Base-by-base conservation (phyloP, 2,113 vertebrate genomes). In the Callionymus lyra region DNA sequence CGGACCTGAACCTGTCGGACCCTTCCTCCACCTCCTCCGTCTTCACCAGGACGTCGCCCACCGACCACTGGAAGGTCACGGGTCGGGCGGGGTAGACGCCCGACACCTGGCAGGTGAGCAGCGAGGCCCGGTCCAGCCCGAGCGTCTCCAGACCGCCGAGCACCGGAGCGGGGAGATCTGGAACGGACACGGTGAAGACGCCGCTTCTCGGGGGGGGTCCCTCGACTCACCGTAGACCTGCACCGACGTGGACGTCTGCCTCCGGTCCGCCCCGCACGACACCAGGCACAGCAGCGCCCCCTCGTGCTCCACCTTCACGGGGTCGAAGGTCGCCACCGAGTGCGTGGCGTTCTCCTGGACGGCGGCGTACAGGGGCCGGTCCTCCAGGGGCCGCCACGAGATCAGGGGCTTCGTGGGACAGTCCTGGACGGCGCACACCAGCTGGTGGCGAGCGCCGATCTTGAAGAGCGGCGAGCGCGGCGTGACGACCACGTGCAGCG, bases 81-180 rank as follows among this genome's bases (percentile, higher is more conserved):
- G 13, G 13, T 34, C 72, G 63, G 0, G 53, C 1, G 0, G 83
- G 80, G 50, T 72, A 66, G 2, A 74, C 6, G 1, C 54, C 45
- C 1, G 34, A 37, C 10, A 82, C 74, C 17, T 34, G 12, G 31
- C 85, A 87, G 43, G 43, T 67, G 38, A 86, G 51, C 0, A 4
- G 33, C 2, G 44, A 65, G 34, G 50, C 47, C 41, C 32, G 12
- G 14, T 74, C 74, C 32, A 58, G 12, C 2, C 50, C 46, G 47
- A 84, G 19, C 0, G 6, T 36, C 12, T 72, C 59, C 17, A 64
- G 43, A 11, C 76, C 73, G 1, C n/a, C 19, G 43, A 87, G 54
- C 19, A 68, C 51, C 4, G 82, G 85, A 40, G 59, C 69, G 10
- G 73, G 77, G 50, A 80, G 75, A 43, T 73, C 83, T 85, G 76